phyloP scores from a whole-genome alignment of 2,113 vertebrate genomes.

The Eurystomus gularis region DNA sequence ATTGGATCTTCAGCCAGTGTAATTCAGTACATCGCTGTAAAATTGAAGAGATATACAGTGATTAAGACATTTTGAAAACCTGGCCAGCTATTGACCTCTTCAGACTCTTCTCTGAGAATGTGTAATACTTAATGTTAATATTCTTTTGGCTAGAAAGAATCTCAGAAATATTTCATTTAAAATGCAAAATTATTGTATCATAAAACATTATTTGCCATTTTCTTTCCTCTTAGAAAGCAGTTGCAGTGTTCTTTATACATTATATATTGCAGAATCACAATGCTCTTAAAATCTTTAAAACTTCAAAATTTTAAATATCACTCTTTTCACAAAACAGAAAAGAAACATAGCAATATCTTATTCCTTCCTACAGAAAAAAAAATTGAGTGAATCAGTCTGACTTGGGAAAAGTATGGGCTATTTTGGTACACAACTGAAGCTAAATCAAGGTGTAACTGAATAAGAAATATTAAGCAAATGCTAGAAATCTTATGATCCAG shows the following conservation, averaged over 20 bases:
- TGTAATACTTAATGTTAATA: not conserved
- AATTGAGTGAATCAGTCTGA: not conserved
- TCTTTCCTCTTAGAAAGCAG: not conserved
- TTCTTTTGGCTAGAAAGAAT: not conserved
- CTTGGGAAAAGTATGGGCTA: not conserved
- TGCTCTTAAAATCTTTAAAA: not conserved
- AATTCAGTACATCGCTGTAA: not conserved
- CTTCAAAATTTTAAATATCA: not conserved
- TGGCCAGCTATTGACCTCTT: not conserved
- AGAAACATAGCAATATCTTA: not conserved
- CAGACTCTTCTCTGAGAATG: not conserved
- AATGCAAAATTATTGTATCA: not conserved
- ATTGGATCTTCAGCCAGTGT: not conserved
- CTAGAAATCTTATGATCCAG: not conserved
- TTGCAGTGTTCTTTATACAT: not conserved
- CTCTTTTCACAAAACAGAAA: not conserved
- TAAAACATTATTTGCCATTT: not conserved
- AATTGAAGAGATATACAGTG: not conserved
- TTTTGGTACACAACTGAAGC: not conserved
- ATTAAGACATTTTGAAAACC: not conserved
- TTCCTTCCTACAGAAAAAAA: not conserved
- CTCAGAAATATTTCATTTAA: not conserved
- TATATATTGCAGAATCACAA: not conserved
- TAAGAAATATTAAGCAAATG: not conserved
- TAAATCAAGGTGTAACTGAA: not conserved